Conservation (phyloP, 2,888 invertebrate genomes). For the Phengaris alcon region DNA sequence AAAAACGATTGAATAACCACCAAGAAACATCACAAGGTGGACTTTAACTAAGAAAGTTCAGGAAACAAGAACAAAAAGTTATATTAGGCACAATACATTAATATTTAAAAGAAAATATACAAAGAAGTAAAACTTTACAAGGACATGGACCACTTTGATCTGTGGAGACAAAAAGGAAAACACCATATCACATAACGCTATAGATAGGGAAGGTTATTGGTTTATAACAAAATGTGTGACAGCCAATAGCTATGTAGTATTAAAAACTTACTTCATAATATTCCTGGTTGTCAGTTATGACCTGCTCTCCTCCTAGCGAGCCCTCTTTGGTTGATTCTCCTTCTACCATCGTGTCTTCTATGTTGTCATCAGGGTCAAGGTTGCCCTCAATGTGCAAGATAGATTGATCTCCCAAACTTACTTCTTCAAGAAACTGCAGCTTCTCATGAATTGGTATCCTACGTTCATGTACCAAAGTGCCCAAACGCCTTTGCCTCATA, state of each 20-base stretch:
- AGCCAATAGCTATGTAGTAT: background rate
- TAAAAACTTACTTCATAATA: slow-evolving; percentile 64
- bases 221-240: too few species aligned
- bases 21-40: too few species aligned
- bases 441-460: slow-evolving; percentile 62
- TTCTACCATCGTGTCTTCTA: slow-evolving; percentile 26
- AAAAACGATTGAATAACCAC: too few species aligned
- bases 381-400: slow-evolving; percentile 12
- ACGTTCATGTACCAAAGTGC: slow-evolving; percentile 56
- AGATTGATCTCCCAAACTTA: slow-evolving; percentile 42
- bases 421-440: slow-evolving; percentile 58
- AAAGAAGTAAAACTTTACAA: too few species aligned
- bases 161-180: too few species aligned
- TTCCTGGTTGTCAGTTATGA: slow-evolving; percentile 70
- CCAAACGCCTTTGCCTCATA: slow-evolving; percentile 69
- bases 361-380: slow-evolving; percentile 19
- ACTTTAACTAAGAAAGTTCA: too few species aligned
- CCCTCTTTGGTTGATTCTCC: slow-evolving; percentile 42
- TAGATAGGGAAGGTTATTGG: too few species aligned
- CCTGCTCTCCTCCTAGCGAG: slow-evolving; percentile 50
- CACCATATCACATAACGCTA: too few species aligned
- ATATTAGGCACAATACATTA: too few species aligned
- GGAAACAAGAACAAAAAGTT: too few species aligned
- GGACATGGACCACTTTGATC: too few species aligned
- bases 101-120: too few species aligned